phyloP scores from a whole-genome alignment of 2,888 invertebrate genomes.

The Entomobrya proxima region DNA sequence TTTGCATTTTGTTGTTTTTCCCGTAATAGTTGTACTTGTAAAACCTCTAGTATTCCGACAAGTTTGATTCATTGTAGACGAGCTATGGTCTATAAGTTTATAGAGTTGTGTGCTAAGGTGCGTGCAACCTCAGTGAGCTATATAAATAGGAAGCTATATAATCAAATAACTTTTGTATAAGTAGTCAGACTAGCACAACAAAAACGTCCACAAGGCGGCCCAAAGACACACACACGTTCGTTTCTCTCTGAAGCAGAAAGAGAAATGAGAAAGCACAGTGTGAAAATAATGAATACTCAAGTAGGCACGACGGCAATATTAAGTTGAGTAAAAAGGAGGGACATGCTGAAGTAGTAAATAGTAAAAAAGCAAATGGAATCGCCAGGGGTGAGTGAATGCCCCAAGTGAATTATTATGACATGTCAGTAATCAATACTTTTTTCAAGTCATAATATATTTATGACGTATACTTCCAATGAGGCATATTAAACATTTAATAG shows the following conservation, averaged over 20 bases:
- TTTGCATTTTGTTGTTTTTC: too few relatives aligned
- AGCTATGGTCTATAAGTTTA: neutral
- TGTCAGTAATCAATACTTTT: conserved; percentile 58
- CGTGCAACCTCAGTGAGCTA: too few relatives aligned
- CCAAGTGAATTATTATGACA: conserved; percentile 52
- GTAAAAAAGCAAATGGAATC: neutral
- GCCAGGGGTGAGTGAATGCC: neutral
- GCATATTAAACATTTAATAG: conserved; percentile 61
- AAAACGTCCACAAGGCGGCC: neutral
- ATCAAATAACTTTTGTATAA: too few relatives aligned
- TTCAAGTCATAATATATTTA: conserved; percentile 50
- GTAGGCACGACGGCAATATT: conserved; percentile 3
- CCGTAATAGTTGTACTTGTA: neutral
- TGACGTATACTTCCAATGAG: conserved; percentile 54
- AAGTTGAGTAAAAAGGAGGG: neutral
- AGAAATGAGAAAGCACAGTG: neutral
- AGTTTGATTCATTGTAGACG: neutral
- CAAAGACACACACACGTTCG: too few relatives aligned
- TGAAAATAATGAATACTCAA: conserved; percentile 15
- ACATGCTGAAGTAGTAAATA: too few relatives aligned
- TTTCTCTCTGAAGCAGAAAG: too few relatives aligned
- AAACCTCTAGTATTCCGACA: neutral
- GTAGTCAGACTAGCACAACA: neutral
- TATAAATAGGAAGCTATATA: too few relatives aligned
- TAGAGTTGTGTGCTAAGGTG: neutral